These are phyloP conservation scores for Lutjanus erythropterus DNA, from an alignment of 2,113 vertebrate species.

Conservation along the genomic window DNA sequence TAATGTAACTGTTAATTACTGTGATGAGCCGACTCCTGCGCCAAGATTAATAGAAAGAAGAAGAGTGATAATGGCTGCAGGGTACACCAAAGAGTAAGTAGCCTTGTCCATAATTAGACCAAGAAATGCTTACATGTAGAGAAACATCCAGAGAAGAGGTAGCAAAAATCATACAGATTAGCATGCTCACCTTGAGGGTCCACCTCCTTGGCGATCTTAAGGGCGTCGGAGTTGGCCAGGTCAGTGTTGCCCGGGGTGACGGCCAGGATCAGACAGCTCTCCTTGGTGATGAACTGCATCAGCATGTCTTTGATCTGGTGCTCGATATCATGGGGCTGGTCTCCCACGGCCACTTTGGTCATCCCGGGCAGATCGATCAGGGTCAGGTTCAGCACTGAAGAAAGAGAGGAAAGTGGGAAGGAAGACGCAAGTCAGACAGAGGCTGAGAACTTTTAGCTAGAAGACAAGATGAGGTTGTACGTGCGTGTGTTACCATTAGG, in stretches of 20 bases:
- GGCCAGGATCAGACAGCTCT: conserved; percentile 94
- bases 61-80: conserved; percentile 18
- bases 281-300: conserved; percentile 93
- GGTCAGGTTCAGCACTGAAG: conserved; percentile 93
- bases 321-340: conserved; percentile 95
- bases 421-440: conserved; percentile 11
- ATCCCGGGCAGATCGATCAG: conserved; percentile 96
- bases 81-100: conserved; percentile 30
- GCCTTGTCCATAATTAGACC: conserved; percentile 11
- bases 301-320: conserved; percentile 98
- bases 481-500: conserved; percentile 80
- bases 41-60: conserved; percentile 26
- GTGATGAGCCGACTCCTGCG: not conserved
- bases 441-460: accelerated
- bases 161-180: not conserved
- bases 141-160: not conserved
- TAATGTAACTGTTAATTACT: conserved; percentile 50
- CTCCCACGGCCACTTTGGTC: conserved; percentile 96
- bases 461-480: not conserved
- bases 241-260: conserved; percentile 96
- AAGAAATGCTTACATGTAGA: not conserved
- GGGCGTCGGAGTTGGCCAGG: conserved; percentile 95
- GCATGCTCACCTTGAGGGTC: conserved; percentile 90
- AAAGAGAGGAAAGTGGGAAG: not conserved
- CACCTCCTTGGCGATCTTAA: conserved; percentile 95